Base-by-base conservation (phyloP, 1,140 invertebrate genomes). In the Aradophagus sp. region DNA sequence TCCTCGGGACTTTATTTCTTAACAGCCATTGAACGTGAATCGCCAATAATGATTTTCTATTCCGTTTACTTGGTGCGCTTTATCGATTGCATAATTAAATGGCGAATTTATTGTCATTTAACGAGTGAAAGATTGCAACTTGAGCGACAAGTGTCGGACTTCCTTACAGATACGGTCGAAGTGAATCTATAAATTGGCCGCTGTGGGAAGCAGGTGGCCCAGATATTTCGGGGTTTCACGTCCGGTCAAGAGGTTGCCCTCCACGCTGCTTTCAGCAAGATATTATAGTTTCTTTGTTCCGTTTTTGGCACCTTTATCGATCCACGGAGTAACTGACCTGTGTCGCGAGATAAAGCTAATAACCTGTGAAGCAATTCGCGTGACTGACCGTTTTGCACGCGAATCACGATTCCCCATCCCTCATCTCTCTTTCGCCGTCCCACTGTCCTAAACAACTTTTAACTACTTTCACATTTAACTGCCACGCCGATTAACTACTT, bases 221-320 rank as follows among this genome's bases (percentile, higher is more conserved):
- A 70, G 66, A 44, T 62, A 62, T 70, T 62, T 62, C 3, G 50
- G 50, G 38, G 66, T 70, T 70, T 58, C 63, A 70, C 66, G 66
- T 62, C 66, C 66, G 66, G 66, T 62, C 66, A 70, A 70, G 59
- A 70, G 67, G 67, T 70, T 63, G 59, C 31, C 50, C 52, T 50
- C 16, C 2, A 34, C 16, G n/a, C n/a, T n/a, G n/a, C n/a, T n/a
- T n/a, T 55, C 29, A 2, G 35, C 58, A 47, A 45, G 58, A 70
- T 58, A 58, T 70, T 70, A 70, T 70, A 58, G 58, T 62, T 63
- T 70, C 65, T 69, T 69, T 36, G 48, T 20, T 69, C 65, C 29
- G 55, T 45, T 61, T 56, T 68, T 41, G 56, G 65, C 56, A 55
- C 65, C 65, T 68, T 68, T 68, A 68, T 68, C 56, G 65, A 68